Conservation (phyloP, 2,888 invertebrate genomes). For the Xanthostigma xanthostigma region DNA sequence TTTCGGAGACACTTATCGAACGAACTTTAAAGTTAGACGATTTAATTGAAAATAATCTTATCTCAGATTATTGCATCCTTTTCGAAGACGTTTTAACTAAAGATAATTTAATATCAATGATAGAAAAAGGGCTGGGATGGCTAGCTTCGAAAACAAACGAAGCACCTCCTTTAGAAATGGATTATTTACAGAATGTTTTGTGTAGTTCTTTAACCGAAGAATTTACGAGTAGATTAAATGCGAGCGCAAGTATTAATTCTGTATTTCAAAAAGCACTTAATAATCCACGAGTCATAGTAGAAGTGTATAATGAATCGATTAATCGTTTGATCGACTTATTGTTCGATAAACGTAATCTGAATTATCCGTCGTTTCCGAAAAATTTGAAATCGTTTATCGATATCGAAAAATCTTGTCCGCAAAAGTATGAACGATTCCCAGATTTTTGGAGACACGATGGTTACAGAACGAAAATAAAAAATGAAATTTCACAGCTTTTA, state of each 20-base stretch:
- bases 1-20: slow-evolving; percentile 4
- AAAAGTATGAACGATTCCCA: slow-evolving; percentile 52
- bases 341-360: slow-evolving; percentile 39
- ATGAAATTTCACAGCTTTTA: slow-evolving; percentile 36
- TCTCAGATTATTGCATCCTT: slow-evolving; percentile 26
- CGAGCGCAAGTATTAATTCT: slow-evolving; percentile 25
- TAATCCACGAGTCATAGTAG: slow-evolving; percentile 41
- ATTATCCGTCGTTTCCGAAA: slow-evolving; percentile 46
- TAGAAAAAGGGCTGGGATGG: slow-evolving; percentile 32
- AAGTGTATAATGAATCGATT: slow-evolving; percentile 52
- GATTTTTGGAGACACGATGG: slow-evolving; percentile 37
- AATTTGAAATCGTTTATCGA: slow-evolving; percentile 43
- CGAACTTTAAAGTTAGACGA: slow-evolving; percentile 12
- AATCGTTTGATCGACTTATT: slow-evolving; percentile 42
- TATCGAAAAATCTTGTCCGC: slow-evolving; percentile 36
- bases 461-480: slow-evolving; percentile 34
- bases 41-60: slow-evolving; percentile 15
- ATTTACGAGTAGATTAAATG: slow-evolving; percentile 41
- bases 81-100: slow-evolving; percentile 26
- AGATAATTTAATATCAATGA: slow-evolving; percentile 22
- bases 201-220: slow-evolving; percentile 41
- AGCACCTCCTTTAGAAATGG: slow-evolving; percentile 39
- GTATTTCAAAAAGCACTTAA: slow-evolving; percentile 32
- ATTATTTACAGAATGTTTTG: slow-evolving; percentile 38
- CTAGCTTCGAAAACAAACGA: slow-evolving; percentile 34